Percentiles rank a stretch among this genome's conserved stretches.
Conservation (phyloP, 1,140 invertebrate genomes). For the Mercenaria mercenaria region DNA sequence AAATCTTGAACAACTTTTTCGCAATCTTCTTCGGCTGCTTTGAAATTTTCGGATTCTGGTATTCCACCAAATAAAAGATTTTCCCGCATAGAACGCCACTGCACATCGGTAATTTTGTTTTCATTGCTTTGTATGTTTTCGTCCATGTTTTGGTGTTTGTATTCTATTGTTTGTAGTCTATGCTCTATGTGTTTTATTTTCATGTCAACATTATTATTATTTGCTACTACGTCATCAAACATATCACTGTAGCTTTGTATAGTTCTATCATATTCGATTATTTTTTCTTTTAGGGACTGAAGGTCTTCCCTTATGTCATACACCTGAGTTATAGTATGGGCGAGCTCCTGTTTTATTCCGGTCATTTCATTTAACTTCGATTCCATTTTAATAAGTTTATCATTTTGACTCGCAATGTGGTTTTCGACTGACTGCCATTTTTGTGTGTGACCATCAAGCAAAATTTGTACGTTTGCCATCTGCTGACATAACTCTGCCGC, state of each 20-base stretch:
- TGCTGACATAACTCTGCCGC: no score
- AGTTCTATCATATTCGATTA: no score
- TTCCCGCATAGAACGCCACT: constrained; percentile 8
- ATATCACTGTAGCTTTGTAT: neutral
- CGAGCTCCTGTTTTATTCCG: no score
- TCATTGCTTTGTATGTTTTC: neutral
- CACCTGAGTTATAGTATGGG: no score
- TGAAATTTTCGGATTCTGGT: neutral
- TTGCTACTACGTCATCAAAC: neutral
- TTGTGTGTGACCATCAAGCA: no score
- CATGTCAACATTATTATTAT: neutral
- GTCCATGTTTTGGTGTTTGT: neutral
- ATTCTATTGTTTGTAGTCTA: neutral
- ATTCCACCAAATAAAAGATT: constrained; percentile 13
- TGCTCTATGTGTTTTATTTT: neutral
- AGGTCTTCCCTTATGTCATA: no score
- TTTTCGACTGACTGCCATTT: no score
- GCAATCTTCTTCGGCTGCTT: constrained; percentile 3
- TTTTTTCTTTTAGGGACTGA: no score
- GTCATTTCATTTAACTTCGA: no score
- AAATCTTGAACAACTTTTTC: neutral
- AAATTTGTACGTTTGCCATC: no score
- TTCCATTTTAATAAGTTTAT: no score
- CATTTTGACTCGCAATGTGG: no score
- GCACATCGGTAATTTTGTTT: neutral